Percentiles rank a stretch among this genome's conserved stretches.
Conservation (phyloP, 2,888 invertebrate genomes). For the Aporophyla nigra region DNA sequence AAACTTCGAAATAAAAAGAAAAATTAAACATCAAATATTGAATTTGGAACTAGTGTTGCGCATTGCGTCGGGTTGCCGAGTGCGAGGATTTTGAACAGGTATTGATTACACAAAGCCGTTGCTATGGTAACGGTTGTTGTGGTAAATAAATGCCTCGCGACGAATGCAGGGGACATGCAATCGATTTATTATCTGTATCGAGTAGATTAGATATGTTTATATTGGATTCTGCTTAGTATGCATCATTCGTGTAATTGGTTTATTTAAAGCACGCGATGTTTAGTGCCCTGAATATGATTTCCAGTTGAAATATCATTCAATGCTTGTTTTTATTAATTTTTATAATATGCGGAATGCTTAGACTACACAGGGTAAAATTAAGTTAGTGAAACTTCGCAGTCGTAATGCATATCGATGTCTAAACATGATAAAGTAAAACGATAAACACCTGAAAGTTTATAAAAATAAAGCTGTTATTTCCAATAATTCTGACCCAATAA, state of each 20-base stretch:
- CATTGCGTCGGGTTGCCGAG: constrained; percentile 81
- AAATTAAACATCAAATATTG: constrained; percentile 70
- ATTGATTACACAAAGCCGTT: constrained; percentile 84
- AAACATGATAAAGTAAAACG: no score
- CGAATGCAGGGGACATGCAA: constrained; percentile 52
- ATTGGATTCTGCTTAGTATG: constrained; percentile 19
- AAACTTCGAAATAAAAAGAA: constrained; percentile 64
- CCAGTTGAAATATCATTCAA: neutral
- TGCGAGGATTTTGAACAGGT: constrained; percentile 72
- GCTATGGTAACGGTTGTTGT: constrained; percentile 80
- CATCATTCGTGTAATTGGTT: constrained; percentile 1
- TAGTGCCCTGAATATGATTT: constrained; percentile 1
- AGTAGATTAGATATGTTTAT: constrained; percentile 30
- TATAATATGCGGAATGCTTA: no score
- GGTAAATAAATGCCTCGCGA: constrained; percentile 77
- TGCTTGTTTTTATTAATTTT: no score
- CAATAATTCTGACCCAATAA: no score
- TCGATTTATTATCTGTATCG: constrained; percentile 52
- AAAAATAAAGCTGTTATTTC: no score
- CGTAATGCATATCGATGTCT: no score
- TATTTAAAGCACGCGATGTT: constrained; percentile 25
- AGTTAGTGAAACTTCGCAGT: no score
- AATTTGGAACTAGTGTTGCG: constrained; percentile 78
- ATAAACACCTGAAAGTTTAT: no score
- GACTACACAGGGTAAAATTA: no score